These are phyloP conservation scores for Tetranychus cinnabarinus DNA, from an alignment of 1,140 invertebrate species.

Conservation along the genomic window DNA sequence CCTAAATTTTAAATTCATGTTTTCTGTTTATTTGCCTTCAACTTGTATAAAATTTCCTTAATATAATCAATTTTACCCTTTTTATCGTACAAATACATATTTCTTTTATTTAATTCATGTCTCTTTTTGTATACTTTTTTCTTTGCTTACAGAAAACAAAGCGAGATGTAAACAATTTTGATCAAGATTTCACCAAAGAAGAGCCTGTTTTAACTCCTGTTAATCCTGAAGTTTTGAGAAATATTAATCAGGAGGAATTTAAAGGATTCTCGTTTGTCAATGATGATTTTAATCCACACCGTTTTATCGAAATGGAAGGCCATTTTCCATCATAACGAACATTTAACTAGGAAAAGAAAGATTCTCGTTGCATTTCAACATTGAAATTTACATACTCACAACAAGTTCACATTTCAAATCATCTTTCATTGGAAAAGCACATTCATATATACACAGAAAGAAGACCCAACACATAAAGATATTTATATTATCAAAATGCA, in stretches of 20 bases:
- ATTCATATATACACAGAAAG: no score
- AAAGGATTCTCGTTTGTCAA: slow-evolving; percentile 91
- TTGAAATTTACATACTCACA: no score
- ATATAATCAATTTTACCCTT: not conserved
- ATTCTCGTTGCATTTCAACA: no score
- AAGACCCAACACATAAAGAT: no score
- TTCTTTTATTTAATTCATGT: slow-evolving; percentile 3
- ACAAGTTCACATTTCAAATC: no score
- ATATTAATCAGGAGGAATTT: slow-evolving; percentile 95
- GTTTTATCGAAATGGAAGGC: slow-evolving; percentile 21
- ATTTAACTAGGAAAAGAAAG: no score
- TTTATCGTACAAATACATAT: not conserved
- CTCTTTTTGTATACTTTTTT: slow-evolving; percentile 7
- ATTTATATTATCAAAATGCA: no score
- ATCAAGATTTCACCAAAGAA: slow-evolving; percentile 96
- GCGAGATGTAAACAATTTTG: slow-evolving; percentile 94
- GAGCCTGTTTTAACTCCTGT: slow-evolving; percentile 86
- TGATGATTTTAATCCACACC: slow-evolving; percentile 56
- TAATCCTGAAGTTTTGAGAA: slow-evolving; percentile 58
- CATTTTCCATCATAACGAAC: slow-evolving; percentile 9
- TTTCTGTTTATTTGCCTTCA: no score
- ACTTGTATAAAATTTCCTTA: not conserved
- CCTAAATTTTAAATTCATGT: no score
- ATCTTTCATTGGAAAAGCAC: no score
- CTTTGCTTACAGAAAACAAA: slow-evolving; percentile 57